Evolutionary conservation across 2,888 invertebrate species (phyloP), one percentile per base, ranked within the genome.

Genomic region (Lamellibrachia satsuma): DNA sequence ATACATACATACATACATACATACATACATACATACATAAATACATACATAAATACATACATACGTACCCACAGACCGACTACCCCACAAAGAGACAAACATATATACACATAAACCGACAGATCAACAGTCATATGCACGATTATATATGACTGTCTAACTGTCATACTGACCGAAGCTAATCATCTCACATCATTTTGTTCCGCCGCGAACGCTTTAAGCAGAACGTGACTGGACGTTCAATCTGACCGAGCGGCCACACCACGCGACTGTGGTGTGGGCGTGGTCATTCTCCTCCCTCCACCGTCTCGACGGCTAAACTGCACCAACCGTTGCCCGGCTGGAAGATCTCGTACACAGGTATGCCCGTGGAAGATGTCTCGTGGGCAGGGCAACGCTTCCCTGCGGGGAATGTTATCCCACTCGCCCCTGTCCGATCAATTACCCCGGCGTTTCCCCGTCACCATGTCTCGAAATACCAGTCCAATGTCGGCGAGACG

Each of bases 1-100:
- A 90, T 90, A n/a, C 90, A 90, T n/a, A 90, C 90, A 90, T n/a
- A 90, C 39, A 90, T n/a, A 90, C 90, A 90, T 90, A 90, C n/a
- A 90, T 90, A 90, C n/a, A 90, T n/a, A 90, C n/a, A 15, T 22
- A 22, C 0, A 39, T 39, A 39, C 0, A 39, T 39, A 39, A 0
- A 39, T 39, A 39, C 0, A 39, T 39, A 39, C 1, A n/a, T 90
- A 90, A 1, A 90, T 90, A 90, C 90, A 90, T 90, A 39, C 39
- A 39, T 39, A 39, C 75, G 3, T 15, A 75, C 75, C 75, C 22
- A 75, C 75, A 15, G 75, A 75, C 75, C 75, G 75, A 75, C 75
- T 22, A 22, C 15, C 75, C 75, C 22, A 75, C 11, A 15, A 22
- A 75, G 22, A 15, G 75, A 75, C 75, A 15, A 22, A 75, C 75